Base-by-base conservation (phyloP, 2,888 invertebrate species). In the Lasioglossum lativentre region DNA sequence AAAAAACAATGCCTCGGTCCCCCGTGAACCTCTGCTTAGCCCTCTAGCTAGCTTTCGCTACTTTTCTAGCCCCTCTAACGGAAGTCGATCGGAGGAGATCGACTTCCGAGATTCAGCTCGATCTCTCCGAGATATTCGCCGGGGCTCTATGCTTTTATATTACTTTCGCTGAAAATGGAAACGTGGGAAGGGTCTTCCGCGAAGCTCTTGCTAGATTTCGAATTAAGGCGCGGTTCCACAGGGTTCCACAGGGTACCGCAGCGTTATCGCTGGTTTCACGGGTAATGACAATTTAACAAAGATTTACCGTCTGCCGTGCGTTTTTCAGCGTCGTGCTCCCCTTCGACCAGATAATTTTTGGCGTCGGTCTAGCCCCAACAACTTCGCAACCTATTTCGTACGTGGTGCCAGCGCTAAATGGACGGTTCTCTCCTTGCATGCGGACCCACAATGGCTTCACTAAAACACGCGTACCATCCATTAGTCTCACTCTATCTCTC, bases 311-410 rank as follows among this genome's bases (percentile, higher is more conserved):
- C 95, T 97, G 96, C 93, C 96, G 96, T 80, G 97, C 96, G 93
- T 96, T 96, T 92, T 96, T 96, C 96, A 97, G 96, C 89, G 96
- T 96, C 10, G 96, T 96, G 93, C 97, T 97, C 78, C 97, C 97
- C 95, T 97, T 97, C 96, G 97, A 97, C 98, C 98, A 98, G 75
- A 97, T 96, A 93, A 98, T 97, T 89, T 96, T 96, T n/a, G 98
- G 97, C n/a, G 96, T 96, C 52, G 97, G 97, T 91, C 97, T 96
- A 72, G 97, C 97, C 52, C 98, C 98, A 84, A 97, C 96, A 70
- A 97, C 97, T 93, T 97, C 96, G 94, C 98, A 98, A 91, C 96
- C 96, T 89, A 98, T 95, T 94, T 97, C 97, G 95, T 97, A 97
- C 89, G 96, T 96, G 93, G 96, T 96, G 86, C 97, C 97, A 42